Evolutionary conservation across 2,888 invertebrate genomes (phyloP).

Genomic region (Spisula solida): DNA sequence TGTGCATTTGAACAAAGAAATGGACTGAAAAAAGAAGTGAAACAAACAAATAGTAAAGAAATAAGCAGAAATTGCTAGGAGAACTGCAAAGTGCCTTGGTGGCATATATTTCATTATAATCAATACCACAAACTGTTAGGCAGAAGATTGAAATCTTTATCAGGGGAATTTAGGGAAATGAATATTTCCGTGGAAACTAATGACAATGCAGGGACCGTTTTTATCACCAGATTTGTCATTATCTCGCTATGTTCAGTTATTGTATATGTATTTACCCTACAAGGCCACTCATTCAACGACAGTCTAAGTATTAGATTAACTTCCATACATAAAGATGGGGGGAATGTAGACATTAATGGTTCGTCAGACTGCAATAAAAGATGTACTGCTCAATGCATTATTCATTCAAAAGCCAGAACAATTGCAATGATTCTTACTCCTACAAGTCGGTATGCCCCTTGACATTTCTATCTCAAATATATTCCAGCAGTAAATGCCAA

Average conservation of each 20-base stretch:
- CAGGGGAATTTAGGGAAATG: background rate
- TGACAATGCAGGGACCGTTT: background rate
- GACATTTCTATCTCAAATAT: no score
- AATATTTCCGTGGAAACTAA: background rate
- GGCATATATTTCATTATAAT: background rate
- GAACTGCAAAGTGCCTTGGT: no score
- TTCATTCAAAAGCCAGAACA: no score
- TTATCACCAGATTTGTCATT: background rate
- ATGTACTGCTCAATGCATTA: no score
- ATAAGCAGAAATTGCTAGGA: no score
- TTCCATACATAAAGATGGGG: background rate
- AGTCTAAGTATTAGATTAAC: background rate
- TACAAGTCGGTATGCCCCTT: no score
- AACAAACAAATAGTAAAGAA: no score
- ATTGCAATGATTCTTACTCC: no score
- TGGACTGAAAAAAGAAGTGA: no score
- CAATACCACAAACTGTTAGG: background rate
- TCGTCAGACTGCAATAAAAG: no score
- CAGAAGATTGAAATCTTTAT: slow-evolving; percentile 12
- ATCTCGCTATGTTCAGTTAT: background rate
- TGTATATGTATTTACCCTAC: background rate
- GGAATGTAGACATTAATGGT: background rate
- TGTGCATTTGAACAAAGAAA: no score
- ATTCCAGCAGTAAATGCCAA: no score
- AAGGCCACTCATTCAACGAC: background rate